Conservation (phyloP, 2,888 invertebrate genomes). For the Microctonus brassicae region DNA sequence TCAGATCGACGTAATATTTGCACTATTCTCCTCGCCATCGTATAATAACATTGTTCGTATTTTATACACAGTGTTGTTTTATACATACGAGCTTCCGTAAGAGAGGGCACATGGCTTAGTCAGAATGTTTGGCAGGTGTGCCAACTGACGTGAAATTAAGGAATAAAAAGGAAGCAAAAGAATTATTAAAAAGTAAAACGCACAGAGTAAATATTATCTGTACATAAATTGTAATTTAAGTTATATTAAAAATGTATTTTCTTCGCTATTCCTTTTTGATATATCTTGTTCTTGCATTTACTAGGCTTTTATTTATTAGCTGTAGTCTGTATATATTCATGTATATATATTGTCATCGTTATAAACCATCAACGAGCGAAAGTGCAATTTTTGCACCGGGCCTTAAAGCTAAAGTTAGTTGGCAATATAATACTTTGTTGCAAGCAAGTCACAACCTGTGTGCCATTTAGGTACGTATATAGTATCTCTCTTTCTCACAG, state of each 20-base stretch:
- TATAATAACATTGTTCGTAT: background rate
- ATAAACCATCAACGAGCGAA: background rate
- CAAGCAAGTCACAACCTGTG: slow-evolving; percentile 14
- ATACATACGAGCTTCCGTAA: background rate
- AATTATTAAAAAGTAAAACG: slow-evolving; percentile 25
- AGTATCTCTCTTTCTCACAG: background rate
- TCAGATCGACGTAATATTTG: background rate
- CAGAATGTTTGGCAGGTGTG: slow-evolving; percentile 63
- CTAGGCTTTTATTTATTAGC: background rate
- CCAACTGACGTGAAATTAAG: slow-evolving; percentile 48
- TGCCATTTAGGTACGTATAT: background rate
- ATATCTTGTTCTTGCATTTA: background rate
- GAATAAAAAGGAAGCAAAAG: background rate
- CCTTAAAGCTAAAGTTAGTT: slow-evolving; percentile 6
- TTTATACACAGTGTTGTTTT: background rate
- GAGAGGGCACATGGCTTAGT: slow-evolving; percentile 5
- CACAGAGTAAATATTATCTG: slow-evolving; percentile 18
- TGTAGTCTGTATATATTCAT: background rate
- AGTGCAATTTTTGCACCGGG: background rate
- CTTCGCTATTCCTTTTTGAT: background rate
- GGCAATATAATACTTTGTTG: slow-evolving; percentile 11
- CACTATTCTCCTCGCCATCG: background rate
- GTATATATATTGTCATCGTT: background rate
- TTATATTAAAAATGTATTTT: background rate
- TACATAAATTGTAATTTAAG: slow-evolving; percentile 14